A percentile compares a stretch with the other conserved stretches of the same genome.
phyloP scores from a whole-genome alignment of 2,888 invertebrate genomes.

The Rhagonycha lutea region DNA sequence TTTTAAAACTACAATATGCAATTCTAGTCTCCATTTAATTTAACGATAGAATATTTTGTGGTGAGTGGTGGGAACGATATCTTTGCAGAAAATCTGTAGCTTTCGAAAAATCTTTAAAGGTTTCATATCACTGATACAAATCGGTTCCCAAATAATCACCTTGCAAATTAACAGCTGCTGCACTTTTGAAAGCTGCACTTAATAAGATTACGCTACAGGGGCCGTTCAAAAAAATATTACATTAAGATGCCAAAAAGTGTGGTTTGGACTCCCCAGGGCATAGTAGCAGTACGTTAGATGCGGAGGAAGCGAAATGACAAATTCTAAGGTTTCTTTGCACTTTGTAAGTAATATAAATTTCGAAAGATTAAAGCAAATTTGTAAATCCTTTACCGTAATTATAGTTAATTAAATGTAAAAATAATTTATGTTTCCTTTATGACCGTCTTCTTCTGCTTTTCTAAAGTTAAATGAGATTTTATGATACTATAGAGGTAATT shows the following conservation, averaged over 20 bases:
- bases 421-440: background rate
- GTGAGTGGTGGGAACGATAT: background rate
- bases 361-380: background rate
- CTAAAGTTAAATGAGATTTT: background rate
- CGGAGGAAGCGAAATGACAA: background rate
- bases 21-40: background rate
- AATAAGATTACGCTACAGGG: background rate
- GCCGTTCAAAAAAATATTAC: background rate
- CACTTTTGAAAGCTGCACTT: background rate
- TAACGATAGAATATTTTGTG: background rate
- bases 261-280: background rate
- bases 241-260: background rate
- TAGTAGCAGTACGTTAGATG: no score
- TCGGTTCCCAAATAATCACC: background rate
- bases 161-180: background rate
- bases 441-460: background rate
- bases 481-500: background rate
- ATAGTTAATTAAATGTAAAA: background rate
- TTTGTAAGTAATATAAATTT: background rate
- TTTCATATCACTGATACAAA: background rate
- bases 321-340: background rate
- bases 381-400: background rate
- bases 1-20: background rate
- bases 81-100: background rate
- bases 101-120: background rate